Evolutionary conservation across 2,797 vertebrate genomes (phyloP).

Genomic region (Antennarius maculatus): DNA sequence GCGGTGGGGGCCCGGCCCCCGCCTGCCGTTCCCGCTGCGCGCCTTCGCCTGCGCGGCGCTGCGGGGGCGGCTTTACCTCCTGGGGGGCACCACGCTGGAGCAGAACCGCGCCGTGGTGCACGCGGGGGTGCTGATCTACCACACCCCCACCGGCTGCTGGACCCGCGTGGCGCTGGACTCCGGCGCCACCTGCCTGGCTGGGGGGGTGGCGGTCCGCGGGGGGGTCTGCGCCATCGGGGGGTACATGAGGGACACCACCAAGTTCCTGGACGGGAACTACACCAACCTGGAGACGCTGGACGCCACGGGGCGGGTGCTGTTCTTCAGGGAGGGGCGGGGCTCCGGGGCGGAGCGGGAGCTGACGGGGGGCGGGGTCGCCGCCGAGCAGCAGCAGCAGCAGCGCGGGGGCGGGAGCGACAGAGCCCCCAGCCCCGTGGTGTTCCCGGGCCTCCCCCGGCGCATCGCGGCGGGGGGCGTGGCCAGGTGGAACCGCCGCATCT

Average conservation of each 20-base stretch:
- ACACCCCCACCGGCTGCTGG: conserved; percentile 81
- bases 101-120: conserved; percentile 83
- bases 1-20: conserved; percentile 71
- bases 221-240: conserved; percentile 86
- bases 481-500: conserved; percentile 86
- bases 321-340: conserved; percentile 82
- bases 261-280: conserved; percentile 81
- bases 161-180: conserved; percentile 81
- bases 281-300: conserved; percentile 83
- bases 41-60: conserved; percentile 81
- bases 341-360: conserved; percentile 77
- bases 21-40: conserved; percentile 81
- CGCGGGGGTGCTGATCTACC: conserved; percentile 85
- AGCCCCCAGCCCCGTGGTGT: conserved; percentile 81
- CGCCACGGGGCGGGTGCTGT: conserved; percentile 83
- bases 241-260: conserved; percentile 84
- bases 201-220: conserved; percentile 83
- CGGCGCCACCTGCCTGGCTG: conserved; percentile 82
- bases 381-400: conserved; percentile 65
- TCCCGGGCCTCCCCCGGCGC: conserved; percentile 82
- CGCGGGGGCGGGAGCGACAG: conserved; percentile 75
- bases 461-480: conserved; percentile 85
- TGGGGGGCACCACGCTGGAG: conserved; percentile 83
- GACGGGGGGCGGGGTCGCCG: conserved; percentile 53
- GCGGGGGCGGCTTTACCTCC: conserved; percentile 81